Base-by-base conservation (phyloP, 2,113 vertebrate genomes). In the Suricata suricatta region DNA sequence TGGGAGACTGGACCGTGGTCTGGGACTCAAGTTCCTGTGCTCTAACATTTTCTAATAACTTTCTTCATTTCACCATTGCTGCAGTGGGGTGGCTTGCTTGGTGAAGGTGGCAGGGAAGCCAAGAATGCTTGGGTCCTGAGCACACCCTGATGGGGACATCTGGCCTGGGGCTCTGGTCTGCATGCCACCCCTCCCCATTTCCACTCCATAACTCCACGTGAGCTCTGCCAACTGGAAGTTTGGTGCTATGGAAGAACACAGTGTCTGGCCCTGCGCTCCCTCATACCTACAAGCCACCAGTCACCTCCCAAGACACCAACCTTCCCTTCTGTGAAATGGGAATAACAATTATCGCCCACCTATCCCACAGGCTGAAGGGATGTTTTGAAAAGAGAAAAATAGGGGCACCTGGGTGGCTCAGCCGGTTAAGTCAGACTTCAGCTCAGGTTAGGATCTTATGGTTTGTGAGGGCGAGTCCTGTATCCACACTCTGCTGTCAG, bases 371-470 rank as follows among this genome's bases (percentile, higher is more conserved):
- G 41, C 57, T 74, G 29, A 52, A 35, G 68, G 63, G 44, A 11
- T 19, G 17, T 82, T 72, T 64, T 76, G 9, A 90, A 87, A 88
- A 88, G 14, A 90, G 81, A 95, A 96, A 85, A 79, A 38, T 21
- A 38, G 21, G 57, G 21, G 21, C 21, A 8, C 57, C 57, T 60
- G 21, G 57, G 21, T 60, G 57, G 57, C 57, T 9, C 21, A 8
- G 57, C 19, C 8, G 21, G 57, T 60, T 60, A 60, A 60, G 8
- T 21, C 57, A 23, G 57, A 60, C 57, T 23, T 60, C 57, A 60
- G 57, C 57, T 60, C 57, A 23, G 57, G 57, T 23, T 23, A 60
- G 21, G 57, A 60, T 60, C 57, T 60, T 19, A 25, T 1, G 21
- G 21, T 60, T 60, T 23, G 21, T 60, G 21, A 23, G 57, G 23